Evolutionary conservation across 2,888 invertebrate species (phyloP).

Genomic region (Actias luna): DNA sequence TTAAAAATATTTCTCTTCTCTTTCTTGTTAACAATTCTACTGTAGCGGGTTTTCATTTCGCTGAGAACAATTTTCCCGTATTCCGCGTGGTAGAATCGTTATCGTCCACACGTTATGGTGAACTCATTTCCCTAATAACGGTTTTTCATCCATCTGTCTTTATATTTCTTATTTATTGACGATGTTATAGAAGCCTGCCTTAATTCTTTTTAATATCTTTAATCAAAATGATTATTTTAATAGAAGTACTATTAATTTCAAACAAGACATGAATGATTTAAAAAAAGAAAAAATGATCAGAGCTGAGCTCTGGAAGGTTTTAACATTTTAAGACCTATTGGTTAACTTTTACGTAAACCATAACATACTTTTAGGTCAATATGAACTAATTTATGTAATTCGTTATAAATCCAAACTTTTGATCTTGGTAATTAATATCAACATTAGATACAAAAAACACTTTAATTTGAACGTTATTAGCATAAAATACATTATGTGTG

Average conservation of each 20-base stretch:
- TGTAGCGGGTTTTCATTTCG: conserved; percentile 68
- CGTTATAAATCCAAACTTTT: neutral
- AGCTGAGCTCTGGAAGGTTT: too few relatives aligned
- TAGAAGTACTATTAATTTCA: neutral
- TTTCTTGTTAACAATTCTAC: conserved; percentile 63
- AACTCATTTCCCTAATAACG: conserved; percentile 77
- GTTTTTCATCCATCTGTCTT: conserved; percentile 68
- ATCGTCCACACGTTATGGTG: conserved; percentile 65
- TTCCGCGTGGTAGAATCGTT: conserved; percentile 75
- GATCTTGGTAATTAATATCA: too few relatives aligned
- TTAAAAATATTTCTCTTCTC: conserved; percentile 49
- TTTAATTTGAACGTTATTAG: too few relatives aligned
- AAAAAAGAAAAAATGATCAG: neutral
- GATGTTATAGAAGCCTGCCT: too few relatives aligned
- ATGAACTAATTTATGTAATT: neutral
- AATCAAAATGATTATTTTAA: neutral
- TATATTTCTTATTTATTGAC: too few relatives aligned
- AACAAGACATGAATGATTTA: neutral
- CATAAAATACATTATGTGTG: too few relatives aligned
- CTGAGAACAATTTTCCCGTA: conserved; percentile 77
- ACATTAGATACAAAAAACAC: too few relatives aligned
- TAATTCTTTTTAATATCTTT: neutral
- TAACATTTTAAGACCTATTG: too few relatives aligned
- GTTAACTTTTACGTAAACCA: neutral
- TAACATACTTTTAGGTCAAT: neutral